These are phyloP conservation scores for Diarsia mendica DNA, from an alignment of 2,888 invertebrate species.

Conservation along the genomic window DNA sequence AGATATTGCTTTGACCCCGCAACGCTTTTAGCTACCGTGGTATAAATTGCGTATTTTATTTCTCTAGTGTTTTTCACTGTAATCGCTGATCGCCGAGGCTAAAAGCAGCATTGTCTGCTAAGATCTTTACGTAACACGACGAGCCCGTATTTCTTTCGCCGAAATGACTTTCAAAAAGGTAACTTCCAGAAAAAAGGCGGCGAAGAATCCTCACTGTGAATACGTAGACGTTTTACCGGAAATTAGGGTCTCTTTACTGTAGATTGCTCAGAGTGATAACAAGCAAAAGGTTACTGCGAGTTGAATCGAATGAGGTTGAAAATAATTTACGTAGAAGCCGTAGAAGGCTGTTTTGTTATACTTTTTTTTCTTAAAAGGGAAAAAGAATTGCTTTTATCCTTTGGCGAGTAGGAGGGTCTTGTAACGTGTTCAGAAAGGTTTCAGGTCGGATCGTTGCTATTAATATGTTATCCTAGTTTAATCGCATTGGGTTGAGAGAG, in stretches of 20 bases:
- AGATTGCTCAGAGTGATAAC: constrained; percentile 76
- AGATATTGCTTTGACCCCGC: background rate
- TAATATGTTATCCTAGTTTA: constrained; percentile 49
- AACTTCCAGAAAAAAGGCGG: constrained; percentile 56
- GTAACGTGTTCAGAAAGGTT: constrained; percentile 47
- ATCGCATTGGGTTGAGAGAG: constrained; percentile 29
- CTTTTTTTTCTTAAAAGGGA: constrained; percentile 43
- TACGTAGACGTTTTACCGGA: constrained; percentile 63
- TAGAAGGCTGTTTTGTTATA: constrained; percentile 63
- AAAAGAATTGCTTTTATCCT: constrained; percentile 60
- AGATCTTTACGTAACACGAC: constrained; percentile 29
- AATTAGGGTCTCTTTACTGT: constrained; percentile 67
- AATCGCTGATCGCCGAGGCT: background rate
- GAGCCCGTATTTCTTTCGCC: constrained; percentile 51
- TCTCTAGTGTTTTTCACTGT: background rate
- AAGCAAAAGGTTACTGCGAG: constrained; percentile 70
- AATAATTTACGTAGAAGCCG: constrained; percentile 71
- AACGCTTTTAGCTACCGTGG: background rate
- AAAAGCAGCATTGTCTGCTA: constrained; percentile 18
- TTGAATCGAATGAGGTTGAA: constrained; percentile 70
- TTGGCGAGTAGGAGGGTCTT: constrained; percentile 44
- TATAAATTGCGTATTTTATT: background rate
- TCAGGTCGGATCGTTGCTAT: constrained; percentile 29
- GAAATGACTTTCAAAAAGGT: constrained; percentile 56
- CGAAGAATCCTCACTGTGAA: constrained; percentile 53